A percentile compares a stretch with the other conserved stretches of the same genome.
Conservation (phyloP, 2,113 vertebrate species). For the Hepsetus odoe region DNA sequence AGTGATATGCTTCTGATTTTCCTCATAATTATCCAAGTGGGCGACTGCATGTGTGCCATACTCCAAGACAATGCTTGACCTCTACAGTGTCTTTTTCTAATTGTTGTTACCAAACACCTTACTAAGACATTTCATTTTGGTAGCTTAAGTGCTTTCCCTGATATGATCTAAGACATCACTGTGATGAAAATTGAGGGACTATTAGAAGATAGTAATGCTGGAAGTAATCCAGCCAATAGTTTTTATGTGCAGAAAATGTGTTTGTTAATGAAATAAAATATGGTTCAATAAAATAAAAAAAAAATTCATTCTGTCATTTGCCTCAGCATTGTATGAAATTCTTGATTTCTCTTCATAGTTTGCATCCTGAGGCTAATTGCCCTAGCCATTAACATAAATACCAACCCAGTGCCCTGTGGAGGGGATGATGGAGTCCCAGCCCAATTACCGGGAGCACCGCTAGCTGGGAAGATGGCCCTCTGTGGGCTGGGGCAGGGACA, state of each 20-base stretch:
- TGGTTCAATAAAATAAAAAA: constrained; percentile 13
- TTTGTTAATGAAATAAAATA: background rate
- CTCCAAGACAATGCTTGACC: background rate
- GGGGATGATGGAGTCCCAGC: constrained; percentile 70
- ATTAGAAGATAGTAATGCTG: background rate
- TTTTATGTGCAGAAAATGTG: background rate
- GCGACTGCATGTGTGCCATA: too few species aligned
- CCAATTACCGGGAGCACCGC: constrained; percentile 73
- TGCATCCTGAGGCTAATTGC: constrained; percentile 74
- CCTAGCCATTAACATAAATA: constrained; percentile 74
- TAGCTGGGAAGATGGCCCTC: constrained; percentile 62
- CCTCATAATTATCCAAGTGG: too few species aligned
- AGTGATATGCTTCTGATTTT: background rate
- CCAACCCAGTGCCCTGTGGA: constrained; percentile 63
- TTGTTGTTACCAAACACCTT: too few species aligned
- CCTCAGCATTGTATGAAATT: constrained; percentile 7
- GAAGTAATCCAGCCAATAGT: background rate
- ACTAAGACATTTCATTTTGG: too few species aligned
- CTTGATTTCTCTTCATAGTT: constrained; percentile 49
- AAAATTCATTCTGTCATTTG: background rate
- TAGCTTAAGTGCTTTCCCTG: background rate
- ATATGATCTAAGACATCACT: background rate
- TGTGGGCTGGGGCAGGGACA: constrained; percentile 58
- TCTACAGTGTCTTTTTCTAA: too few species aligned
- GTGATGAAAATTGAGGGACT: background rate